These are phyloP conservation scores for Eubasilissa regina DNA, from an alignment of 1,140 invertebrate species.

Conservation along the genomic window DNA sequence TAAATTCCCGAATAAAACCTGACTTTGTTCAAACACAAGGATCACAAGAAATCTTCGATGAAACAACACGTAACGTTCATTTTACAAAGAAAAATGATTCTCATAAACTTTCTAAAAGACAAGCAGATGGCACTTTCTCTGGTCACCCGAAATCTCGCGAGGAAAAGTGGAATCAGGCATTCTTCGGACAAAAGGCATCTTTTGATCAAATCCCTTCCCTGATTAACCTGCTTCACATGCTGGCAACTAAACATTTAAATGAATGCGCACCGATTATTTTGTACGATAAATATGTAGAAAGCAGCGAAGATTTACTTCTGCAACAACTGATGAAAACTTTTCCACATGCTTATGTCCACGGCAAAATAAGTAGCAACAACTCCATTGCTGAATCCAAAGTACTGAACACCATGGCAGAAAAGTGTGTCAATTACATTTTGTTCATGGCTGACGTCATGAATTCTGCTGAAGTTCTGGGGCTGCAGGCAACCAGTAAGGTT, in stretches of 20 bases:
- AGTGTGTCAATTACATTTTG: slow-evolving; percentile 77
- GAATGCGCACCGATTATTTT: slow-evolving; percentile 77
- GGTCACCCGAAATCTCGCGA: slow-evolving; percentile 73
- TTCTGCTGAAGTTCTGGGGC: slow-evolving; percentile 73
- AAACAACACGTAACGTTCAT: slow-evolving; percentile 6
- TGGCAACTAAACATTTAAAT: slow-evolving; percentile 73
- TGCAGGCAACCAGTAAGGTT: slow-evolving; percentile 74
- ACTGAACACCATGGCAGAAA: slow-evolving; percentile 63
- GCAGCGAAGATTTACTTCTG: slow-evolving; percentile 71
- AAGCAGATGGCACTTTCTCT: slow-evolving; percentile 68
- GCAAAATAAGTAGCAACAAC: slow-evolving; percentile 70
- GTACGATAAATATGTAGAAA: slow-evolving; percentile 74
- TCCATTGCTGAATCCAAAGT: slow-evolving; percentile 64
- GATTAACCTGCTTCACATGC: slow-evolving; percentile 72
- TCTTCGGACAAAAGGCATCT: slow-evolving; percentile 64
- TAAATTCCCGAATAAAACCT: neutral
- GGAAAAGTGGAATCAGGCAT: slow-evolving; percentile 70
- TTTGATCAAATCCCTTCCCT: slow-evolving; percentile 73
- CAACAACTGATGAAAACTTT: slow-evolving; percentile 74
- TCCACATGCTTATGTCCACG: slow-evolving; percentile 74
- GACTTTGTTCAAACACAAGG: slow-evolving; percentile 15
- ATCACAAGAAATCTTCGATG: slow-evolving; percentile 4
- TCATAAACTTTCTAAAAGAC: slow-evolving; percentile 62
- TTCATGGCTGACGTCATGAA: slow-evolving; percentile 77
- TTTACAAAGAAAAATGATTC: slow-evolving; percentile 6